phyloP scores from a whole-genome alignment of 2,113 vertebrate species.

The Cephalopterus ornatus region DNA sequence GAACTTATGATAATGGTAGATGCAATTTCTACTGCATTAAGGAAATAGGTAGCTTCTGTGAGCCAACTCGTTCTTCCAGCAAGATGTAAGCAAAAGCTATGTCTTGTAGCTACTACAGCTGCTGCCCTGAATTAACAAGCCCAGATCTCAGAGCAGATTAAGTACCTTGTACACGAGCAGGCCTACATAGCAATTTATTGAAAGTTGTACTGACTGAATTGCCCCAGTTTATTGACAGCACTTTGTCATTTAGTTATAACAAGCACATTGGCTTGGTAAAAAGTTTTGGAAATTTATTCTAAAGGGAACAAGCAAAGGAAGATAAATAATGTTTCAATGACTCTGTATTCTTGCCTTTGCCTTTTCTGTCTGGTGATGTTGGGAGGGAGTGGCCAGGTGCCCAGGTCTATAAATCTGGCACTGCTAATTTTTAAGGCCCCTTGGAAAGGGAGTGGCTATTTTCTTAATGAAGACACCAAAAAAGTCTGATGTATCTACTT shows the following conservation, averaged over 20 bases:
- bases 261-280: neutral
- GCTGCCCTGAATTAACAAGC: neutral
- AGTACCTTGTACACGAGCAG: neutral
- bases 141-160: neutral
- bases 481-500: neutral
- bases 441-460: neutral
- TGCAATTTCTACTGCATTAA: neutral
- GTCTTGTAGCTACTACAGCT: neutral
- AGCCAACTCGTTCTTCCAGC: neutral
- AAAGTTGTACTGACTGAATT: neutral
- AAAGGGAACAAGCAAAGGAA: neutral
- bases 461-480: neutral
- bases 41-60: neutral
- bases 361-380: neutral
- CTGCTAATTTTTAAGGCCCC: neutral
- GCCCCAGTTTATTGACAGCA: neutral
- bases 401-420: neutral
- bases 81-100: neutral
- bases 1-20: accelerated
- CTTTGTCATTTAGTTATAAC: neutral
- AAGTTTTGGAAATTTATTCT: neutral
- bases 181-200: neutral
- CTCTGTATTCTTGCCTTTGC: neutral
- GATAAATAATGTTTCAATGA: neutral
- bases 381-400: neutral